Percentiles rank a stretch among this genome's conserved stretches.
Conservation (phyloP, 2,888 invertebrate genomes). For the Limenitis camilla region DNA sequence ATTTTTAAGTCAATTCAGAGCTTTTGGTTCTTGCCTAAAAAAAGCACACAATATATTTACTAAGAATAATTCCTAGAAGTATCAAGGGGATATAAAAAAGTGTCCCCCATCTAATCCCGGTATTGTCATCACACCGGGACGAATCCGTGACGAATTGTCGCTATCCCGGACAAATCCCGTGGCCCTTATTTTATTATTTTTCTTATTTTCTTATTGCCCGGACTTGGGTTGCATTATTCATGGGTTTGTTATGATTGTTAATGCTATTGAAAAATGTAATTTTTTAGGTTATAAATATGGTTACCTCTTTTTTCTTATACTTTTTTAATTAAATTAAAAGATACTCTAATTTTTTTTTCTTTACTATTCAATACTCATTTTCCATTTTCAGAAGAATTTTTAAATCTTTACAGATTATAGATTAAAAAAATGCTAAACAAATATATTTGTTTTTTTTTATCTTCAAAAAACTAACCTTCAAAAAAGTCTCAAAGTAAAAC, state of each 20-base stretch:
- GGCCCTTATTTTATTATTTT: conserved; percentile 51
- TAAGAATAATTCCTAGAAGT: not conserved
- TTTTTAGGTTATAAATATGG: no score
- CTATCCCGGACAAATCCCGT: conserved; percentile 35
- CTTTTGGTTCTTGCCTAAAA: no score
- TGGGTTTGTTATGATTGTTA: conserved; percentile 28
- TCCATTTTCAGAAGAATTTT: conserved; percentile 12
- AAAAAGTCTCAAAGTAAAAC: no score
- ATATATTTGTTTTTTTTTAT: no score
- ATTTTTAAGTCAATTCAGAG: no score
- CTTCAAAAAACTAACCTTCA: no score
- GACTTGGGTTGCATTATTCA: conserved; percentile 54
- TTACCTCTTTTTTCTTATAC: no score
- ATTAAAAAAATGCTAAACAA: no score
- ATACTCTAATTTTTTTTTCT: no score
- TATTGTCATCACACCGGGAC: conserved; percentile 38
- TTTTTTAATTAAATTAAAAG: no score
- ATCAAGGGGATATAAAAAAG: conserved; percentile 16
- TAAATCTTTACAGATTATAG: no score
- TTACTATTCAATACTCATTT: not conserved
- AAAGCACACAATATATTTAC: not conserved
- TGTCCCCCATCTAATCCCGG: conserved; percentile 28
- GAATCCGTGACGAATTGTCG: conserved; percentile 62
- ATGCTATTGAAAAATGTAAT: conserved; percentile 15
- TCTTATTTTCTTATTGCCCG: conserved; percentile 30